These are phyloP conservation scores for Speoplatyrhinus poulsoni DNA, from an alignment of 2,113 vertebrate species.

Conservation along the genomic window DNA sequence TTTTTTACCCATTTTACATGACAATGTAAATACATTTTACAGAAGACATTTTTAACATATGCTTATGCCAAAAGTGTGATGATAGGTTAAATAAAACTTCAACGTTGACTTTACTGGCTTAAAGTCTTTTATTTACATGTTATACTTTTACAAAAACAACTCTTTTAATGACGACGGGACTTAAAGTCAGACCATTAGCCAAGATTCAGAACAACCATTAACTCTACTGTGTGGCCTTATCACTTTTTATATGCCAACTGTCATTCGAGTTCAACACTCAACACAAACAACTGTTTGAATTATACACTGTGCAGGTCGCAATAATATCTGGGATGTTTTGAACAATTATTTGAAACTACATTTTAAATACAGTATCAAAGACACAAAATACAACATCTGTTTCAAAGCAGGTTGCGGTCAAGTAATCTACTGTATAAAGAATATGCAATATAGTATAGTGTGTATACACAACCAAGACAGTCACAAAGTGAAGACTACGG, in stretches of 20 bases:
- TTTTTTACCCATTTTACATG: too few relatives aligned
- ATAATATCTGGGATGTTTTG: conserved; percentile 64
- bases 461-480: conserved; percentile 78
- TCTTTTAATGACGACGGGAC: conserved; percentile 58
- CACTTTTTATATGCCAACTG: conserved; percentile 68
- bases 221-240: conserved; percentile 72
- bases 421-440: conserved; percentile 84
- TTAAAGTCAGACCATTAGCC: conserved; percentile 66
- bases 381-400: conserved; percentile 89
- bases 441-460: conserved; percentile 75
- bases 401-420: conserved; percentile 87
- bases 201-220: conserved; percentile 64
- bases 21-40: too few relatives aligned
- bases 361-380: conserved; percentile 87
- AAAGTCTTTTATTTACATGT: conserved; percentile 66
- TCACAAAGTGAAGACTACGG: conserved; percentile 65
- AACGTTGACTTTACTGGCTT: conserved; percentile 11
- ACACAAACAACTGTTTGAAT: conserved; percentile 73
- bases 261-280: conserved; percentile 67
- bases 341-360: conserved; percentile 83
- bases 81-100: neutral
- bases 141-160: conserved; percentile 66
- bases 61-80: too few relatives aligned
- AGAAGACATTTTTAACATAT: too few relatives aligned
- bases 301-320: conserved; percentile 74